Evolutionary conservation across 2,888 invertebrate species (phyloP).

Genomic region (Agonopterix alstromeriana): DNA sequence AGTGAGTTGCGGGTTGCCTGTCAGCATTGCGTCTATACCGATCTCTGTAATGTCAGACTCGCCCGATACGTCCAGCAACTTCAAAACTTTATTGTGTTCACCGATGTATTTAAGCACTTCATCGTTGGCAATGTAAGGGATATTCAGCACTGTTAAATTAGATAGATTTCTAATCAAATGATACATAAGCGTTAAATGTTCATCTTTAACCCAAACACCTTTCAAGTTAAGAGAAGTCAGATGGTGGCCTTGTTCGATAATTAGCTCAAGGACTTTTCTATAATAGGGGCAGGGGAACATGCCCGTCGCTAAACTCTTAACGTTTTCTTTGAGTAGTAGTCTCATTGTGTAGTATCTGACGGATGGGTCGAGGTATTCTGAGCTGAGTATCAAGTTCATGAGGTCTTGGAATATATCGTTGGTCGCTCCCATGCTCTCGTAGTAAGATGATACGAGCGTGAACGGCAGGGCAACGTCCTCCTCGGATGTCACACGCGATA

Average conservation of each 20-base stretch:
- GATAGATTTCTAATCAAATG: constrained; percentile 76
- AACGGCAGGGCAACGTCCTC: constrained; percentile 76
- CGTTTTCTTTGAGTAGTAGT: constrained; percentile 79
- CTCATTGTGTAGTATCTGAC: constrained; percentile 81
- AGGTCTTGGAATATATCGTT: constrained; percentile 83
- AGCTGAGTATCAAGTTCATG: constrained; percentile 78
- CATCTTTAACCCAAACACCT: constrained; percentile 85
- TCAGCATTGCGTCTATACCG: constrained; percentile 77
- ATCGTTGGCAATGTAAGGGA: constrained; percentile 84
- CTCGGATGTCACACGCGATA: constrained; percentile 78
- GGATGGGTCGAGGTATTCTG: constrained; percentile 81
- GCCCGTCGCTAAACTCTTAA: constrained; percentile 80
- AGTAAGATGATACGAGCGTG: constrained; percentile 77
- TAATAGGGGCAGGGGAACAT: constrained; percentile 85
- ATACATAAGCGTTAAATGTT: constrained; percentile 79
- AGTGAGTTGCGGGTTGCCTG: constrained; percentile 68
- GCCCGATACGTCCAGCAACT: constrained; percentile 81
- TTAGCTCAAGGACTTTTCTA: constrained; percentile 80
- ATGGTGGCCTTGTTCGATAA: constrained; percentile 79
- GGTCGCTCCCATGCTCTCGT: constrained; percentile 78
- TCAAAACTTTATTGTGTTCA: constrained; percentile 72
- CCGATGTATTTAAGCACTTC: constrained; percentile 79
- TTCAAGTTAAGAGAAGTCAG: constrained; percentile 81
- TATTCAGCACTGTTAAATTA: constrained; percentile 78
- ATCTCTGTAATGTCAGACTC: constrained; percentile 82